Evolutionary conservation across 2,888 invertebrate genomes (phyloP).

Genomic region (Ecliptopera silaceata): DNA sequence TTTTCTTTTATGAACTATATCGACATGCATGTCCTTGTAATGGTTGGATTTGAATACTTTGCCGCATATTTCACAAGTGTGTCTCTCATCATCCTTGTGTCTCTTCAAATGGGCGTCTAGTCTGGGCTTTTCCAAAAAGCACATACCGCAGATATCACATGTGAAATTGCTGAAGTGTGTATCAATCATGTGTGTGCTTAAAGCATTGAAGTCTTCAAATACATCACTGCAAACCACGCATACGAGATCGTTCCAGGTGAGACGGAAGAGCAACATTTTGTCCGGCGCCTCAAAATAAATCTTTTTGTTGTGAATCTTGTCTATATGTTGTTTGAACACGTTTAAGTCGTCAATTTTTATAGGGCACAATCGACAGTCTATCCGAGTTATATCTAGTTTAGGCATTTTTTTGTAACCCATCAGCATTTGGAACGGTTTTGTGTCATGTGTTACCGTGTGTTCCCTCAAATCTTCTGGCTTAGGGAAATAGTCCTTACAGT

Average conservation of each 20-base stretch:
- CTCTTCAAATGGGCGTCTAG: constrained; percentile 74
- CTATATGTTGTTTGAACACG: constrained; percentile 68
- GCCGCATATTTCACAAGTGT: constrained; percentile 78
- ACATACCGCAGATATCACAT: constrained; percentile 72
- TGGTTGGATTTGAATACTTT: constrained; percentile 75
- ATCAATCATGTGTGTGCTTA: constrained; percentile 74
- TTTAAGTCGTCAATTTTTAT: constrained; percentile 64
- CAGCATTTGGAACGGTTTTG: constrained; percentile 69
- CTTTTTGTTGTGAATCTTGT: constrained; percentile 67
- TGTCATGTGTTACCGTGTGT: constrained; percentile 70
- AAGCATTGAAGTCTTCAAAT: constrained; percentile 70
- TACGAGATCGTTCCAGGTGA: constrained; percentile 72
- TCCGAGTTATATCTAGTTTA: constrained; percentile 71
- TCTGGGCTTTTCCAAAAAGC: constrained; percentile 75
- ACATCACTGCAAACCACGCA: constrained; percentile 74
- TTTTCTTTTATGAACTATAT: constrained; percentile 73
- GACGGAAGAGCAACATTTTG: constrained; percentile 63
- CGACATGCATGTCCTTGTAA: constrained; percentile 75
- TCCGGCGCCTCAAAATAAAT: constrained; percentile 75
- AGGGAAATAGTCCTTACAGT: constrained; percentile 74
- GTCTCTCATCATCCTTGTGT: constrained; percentile 76
- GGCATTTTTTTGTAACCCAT: constrained; percentile 77
- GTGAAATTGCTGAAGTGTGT: constrained; percentile 71
- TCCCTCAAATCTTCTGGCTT: constrained; percentile 72
- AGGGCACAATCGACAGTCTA: constrained; percentile 68